phyloP scores from a whole-genome alignment of 1,140 invertebrate species.

The Anoplophora glabripennis region DNA sequence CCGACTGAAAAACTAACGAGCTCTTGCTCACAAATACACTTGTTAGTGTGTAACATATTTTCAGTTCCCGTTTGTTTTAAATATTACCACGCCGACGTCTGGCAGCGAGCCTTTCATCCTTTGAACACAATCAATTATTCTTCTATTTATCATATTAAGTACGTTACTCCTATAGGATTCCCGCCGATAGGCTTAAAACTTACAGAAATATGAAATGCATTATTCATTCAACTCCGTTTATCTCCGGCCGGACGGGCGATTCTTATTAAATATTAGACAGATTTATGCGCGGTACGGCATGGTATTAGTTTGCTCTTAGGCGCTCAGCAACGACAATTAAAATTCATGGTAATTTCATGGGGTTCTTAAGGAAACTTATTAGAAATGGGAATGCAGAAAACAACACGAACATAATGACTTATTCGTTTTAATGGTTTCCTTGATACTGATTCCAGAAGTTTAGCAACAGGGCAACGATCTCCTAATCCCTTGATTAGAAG shows the following conservation, averaged over 20 bases:
- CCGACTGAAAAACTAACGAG: no score
- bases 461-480: no score
- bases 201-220: conserved; percentile 35
- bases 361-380: conserved; percentile 1
- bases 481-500: no score
- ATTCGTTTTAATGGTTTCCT: no score
- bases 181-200: conserved; percentile 19
- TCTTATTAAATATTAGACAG: conserved; percentile 8
- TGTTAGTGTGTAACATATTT: no score
- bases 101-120: background rate
- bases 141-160: conserved; percentile 32
- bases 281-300: conserved; percentile 7
- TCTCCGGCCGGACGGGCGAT: conserved; percentile 4
- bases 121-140: conserved; percentile 29
- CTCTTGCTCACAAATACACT: no score
- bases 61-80: no score
- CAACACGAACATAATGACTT: no score
- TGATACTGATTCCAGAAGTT: no score
- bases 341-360: conserved; percentile 3
- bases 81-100: background rate
- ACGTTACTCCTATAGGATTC: conserved; percentile 22
- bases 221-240: conserved; percentile 22
- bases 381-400: background rate
- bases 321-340: background rate
- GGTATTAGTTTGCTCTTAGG: no score